A percentile compares a stretch with the other conserved stretches of the same genome.
phyloP scores from a whole-genome alignment of 2,113 vertebrate species.

The Pteruthius melanotis region DNA sequence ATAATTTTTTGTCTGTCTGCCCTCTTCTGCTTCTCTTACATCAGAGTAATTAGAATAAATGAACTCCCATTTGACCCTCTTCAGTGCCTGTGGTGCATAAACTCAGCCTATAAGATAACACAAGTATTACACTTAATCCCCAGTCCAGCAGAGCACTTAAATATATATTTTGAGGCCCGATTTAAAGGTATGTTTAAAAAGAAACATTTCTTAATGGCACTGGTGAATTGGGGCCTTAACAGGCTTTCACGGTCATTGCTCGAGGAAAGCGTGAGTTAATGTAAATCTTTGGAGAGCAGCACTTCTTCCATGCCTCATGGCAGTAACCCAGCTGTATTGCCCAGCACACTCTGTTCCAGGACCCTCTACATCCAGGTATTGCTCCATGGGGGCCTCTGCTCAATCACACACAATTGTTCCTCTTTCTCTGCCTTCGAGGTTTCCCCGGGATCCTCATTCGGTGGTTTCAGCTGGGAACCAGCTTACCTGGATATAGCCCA shows the following conservation, averaged over 20 bases:
- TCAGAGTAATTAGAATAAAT: constrained; percentile 23
- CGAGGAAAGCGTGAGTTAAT: background rate
- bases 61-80: background rate
- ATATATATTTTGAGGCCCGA: background rate
- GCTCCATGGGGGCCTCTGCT: background rate
- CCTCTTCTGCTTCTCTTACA: background rate
- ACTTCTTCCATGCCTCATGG: rapidly evolving
- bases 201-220: background rate
- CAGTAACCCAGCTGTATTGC: background rate
- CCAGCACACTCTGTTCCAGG: background rate
- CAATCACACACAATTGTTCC: background rate
- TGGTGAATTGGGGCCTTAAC: background rate
- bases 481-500: background rate
- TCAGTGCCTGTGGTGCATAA: background rate
- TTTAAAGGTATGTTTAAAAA: background rate
- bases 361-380: background rate
- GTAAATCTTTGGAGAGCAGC: background rate
- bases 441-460: background rate
- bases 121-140: background rate
- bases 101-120: background rate
- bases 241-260: background rate
- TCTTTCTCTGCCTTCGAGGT: background rate
- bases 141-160: background rate
- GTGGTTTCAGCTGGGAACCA: background rate
- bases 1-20: background rate